Base-by-base conservation (phyloP, 2,797 vertebrate genomes). In the Tapera naevia region DNA sequence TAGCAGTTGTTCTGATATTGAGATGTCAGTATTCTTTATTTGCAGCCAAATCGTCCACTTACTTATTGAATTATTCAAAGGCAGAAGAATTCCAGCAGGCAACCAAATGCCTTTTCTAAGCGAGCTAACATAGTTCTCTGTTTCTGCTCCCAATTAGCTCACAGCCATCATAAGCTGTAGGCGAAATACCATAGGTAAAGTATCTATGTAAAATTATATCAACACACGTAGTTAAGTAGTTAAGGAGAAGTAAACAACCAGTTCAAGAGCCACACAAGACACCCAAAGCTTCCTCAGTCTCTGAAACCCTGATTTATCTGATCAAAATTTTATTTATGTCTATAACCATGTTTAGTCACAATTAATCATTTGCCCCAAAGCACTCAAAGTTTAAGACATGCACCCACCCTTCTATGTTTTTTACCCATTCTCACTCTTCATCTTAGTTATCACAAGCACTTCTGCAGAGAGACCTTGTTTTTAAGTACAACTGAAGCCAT, bases 211-310 rank as follows among this genome's bases (percentile, higher is more conserved):
- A 41, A 88, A 81, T 64, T 70, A 7, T 58, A 54, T 51, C 30
- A 87, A 65, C 66, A 82, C 10, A 87, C 13, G 2, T 32, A 51
- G 67, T 72, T 85, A 89, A 76, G 15, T n/a, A n/a, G n/a, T n/a
- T n/a, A n/a, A n/a, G 46, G 15, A 91, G 75, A 82, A 94, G 92
- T 74, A 91, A 94, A 66, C 13, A 61, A 48, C 11, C 8, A 67
- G 30, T 39, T 5, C 17, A 93, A 85, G 39, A 87, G 69, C 78
- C 66, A 69, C n/a, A 54, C 33, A 81, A 83, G 46, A 92, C 70
- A 67, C 48, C 37, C 35, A 76, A 87, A 51, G n/a, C 25, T 71
- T 90, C 14, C 37, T 72, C 46, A 72, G 33, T n/a, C 18, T 92
- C 67, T 41, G 9, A 12, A 81, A 73, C 17, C 4, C 32, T 62